Conservation (phyloP, 2,888 invertebrate species). For the Ochropleura leucogaster region DNA sequence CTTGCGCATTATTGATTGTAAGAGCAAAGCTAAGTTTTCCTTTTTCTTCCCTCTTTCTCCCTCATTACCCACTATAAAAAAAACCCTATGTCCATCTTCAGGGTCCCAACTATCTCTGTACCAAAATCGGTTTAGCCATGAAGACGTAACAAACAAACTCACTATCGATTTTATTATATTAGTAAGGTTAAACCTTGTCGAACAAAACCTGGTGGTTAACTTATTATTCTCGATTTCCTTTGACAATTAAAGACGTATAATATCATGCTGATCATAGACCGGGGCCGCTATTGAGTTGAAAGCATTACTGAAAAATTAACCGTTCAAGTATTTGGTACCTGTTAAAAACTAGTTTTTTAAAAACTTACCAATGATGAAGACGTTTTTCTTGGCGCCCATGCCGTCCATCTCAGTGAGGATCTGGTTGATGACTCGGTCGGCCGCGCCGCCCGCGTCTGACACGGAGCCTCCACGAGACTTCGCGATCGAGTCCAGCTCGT, state of each 20-base stretch:
- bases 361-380: slow-evolving; percentile 98
- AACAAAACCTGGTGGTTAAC: too few relatives aligned
- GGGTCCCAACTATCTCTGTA: too few relatives aligned
- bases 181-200: too few relatives aligned
- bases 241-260: not conserved
- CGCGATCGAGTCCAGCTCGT: slow-evolving; percentile 99
- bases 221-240: not conserved
- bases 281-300: not conserved
- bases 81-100: too few relatives aligned
- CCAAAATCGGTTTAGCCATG: too few relatives aligned
- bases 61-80: too few relatives aligned
- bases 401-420: slow-evolving; percentile 99
- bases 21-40: too few relatives aligned
- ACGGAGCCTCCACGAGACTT: slow-evolving; percentile 99
- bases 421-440: slow-evolving; percentile 99
- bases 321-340: not conserved
- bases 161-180: too few relatives aligned
- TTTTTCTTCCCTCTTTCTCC: too few relatives aligned
- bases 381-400: slow-evolving; percentile 99
- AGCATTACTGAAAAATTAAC: not conserved
- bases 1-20: too few relatives aligned
- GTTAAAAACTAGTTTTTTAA: not conserved
- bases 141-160: too few relatives aligned
- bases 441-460: slow-evolving; percentile 99
- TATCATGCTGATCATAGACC: not conserved